phyloP scores from a whole-genome alignment of 2,113 vertebrate genomes.

The Anseranas semipalmata region DNA sequence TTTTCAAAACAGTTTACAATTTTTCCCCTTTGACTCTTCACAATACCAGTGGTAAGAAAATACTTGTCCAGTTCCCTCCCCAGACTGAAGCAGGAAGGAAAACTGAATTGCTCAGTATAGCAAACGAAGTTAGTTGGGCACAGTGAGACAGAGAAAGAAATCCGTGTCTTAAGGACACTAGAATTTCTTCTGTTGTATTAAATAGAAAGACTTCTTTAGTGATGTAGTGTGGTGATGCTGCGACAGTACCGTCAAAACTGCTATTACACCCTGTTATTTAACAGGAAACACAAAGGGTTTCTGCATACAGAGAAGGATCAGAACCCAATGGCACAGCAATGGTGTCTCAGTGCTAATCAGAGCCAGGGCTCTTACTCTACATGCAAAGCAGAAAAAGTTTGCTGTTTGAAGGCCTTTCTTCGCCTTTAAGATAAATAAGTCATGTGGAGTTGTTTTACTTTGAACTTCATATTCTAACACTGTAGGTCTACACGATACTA shows the following conservation, averaged over 20 bases:
- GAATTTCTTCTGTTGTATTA: neutral
- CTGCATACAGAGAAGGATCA: neutral
- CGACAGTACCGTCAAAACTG: neutral
- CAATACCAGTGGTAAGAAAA: neutral
- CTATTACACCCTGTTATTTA: no score
- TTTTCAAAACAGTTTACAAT: neutral
- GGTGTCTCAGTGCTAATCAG: neutral
- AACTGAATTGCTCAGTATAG: neutral
- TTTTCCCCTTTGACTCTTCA: neutral
- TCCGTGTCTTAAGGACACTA: no score
- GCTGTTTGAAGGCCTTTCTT: neutral
- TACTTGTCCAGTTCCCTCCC: neutral
- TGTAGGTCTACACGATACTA: neutral
- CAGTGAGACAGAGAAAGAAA: accelerated
- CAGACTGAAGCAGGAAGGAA: neutral
- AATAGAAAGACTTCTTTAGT: neutral
- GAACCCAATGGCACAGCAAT: accelerated
- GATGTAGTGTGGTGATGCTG: neutral
- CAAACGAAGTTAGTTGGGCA: neutral
- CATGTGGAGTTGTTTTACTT: neutral
- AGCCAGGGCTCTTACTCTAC: neutral
- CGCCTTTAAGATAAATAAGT: neutral
- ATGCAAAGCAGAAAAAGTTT: neutral
- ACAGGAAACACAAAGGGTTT: neutral
- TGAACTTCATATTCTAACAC: neutral